These are phyloP conservation scores for Cheirogaleus major DNA, from an alignment of 2,797 vertebrate species.

Conservation along the genomic window DNA sequence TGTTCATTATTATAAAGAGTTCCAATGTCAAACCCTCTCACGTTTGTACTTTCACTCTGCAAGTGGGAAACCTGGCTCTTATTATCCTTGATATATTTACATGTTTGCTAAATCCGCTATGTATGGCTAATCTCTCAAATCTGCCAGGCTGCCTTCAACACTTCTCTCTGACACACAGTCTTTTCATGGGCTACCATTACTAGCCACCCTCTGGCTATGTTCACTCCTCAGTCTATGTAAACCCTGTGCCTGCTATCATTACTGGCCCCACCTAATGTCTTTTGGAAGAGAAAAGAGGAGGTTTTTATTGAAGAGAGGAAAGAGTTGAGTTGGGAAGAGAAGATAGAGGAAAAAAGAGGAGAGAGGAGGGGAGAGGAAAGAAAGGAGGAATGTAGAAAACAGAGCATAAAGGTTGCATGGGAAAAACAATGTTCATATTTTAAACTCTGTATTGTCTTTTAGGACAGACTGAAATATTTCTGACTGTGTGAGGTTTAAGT, in stretches of 20 bases:
- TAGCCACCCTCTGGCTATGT: background rate
- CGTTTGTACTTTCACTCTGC: background rate
- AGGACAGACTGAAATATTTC: background rate
- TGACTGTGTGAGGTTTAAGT: background rate
- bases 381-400: background rate
- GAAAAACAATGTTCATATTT: background rate
- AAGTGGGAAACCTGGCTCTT: background rate
- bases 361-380: no score
- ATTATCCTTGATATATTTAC: constrained; percentile 7
- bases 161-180: background rate
- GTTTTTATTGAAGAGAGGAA: no score
- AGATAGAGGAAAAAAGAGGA: background rate
- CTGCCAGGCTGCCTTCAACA: background rate
- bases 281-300: background rate
- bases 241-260: background rate
- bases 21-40: background rate
- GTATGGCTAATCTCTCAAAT: background rate
- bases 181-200: background rate
- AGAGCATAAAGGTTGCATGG: background rate
- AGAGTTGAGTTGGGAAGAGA: background rate
- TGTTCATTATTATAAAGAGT: background rate
- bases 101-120: background rate
- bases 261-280: background rate
- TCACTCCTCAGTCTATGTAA: background rate
- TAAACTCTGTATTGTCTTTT: background rate